phyloP scores from a whole-genome alignment of 2,888 invertebrate species.

The Agelastica alni region DNA sequence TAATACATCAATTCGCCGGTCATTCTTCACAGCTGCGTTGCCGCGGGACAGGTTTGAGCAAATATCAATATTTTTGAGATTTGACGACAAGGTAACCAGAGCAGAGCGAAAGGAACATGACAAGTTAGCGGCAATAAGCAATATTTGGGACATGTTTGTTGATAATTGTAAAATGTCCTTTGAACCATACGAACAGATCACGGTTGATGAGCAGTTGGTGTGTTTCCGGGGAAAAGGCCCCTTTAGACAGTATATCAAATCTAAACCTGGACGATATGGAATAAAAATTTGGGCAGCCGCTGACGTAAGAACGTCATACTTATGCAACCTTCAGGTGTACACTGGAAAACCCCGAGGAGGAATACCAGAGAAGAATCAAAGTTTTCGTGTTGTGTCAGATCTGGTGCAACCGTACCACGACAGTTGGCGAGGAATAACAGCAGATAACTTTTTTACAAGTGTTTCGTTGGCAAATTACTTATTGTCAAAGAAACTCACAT shows the following conservation, averaged over 20 bases:
- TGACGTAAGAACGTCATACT: too few relatives aligned
- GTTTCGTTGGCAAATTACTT: too few relatives aligned
- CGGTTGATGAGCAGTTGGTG: too few relatives aligned
- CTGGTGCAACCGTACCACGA: constrained; percentile 17
- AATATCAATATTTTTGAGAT: constrained; percentile 19
- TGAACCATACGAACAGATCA: constrained; percentile 31
- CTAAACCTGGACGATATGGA: constrained; percentile 30
- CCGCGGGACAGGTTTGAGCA: constrained; percentile 5
- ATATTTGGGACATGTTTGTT: constrained; percentile 26
- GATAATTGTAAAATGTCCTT: constrained; percentile 22
- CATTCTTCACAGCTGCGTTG: constrained; percentile 14
- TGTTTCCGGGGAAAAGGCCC: too few relatives aligned
- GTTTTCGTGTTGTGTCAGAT: constrained; percentile 26
- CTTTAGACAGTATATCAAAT: too few relatives aligned
- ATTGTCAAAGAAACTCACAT: too few relatives aligned
- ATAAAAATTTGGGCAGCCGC: too few relatives aligned
- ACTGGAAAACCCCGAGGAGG: too few relatives aligned
- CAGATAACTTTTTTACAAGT: constrained; percentile 24
- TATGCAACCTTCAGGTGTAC: too few relatives aligned
- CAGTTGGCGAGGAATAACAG: constrained; percentile 29
- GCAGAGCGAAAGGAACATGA: constrained; percentile 17
- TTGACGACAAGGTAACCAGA: too few relatives aligned
- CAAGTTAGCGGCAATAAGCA: constrained; percentile 26
- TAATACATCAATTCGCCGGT: constrained; percentile 22
- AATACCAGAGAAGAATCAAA: too few relatives aligned